Conservation (phyloP, 2,888 invertebrate genomes). For the Aspidiotus destructor region DNA sequence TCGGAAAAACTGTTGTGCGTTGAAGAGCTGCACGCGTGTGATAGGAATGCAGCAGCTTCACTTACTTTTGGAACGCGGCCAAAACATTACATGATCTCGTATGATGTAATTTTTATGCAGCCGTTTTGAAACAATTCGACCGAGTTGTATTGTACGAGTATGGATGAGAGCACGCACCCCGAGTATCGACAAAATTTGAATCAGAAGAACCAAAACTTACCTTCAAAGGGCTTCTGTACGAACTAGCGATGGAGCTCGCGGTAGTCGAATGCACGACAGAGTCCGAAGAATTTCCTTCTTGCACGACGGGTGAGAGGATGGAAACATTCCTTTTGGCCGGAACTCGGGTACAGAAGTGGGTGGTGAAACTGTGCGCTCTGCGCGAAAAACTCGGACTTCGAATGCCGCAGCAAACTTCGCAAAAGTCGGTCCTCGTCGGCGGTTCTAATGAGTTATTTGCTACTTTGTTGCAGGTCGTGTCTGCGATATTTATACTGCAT, state of each 20-base stretch:
- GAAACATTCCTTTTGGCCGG: slow-evolving; percentile 35
- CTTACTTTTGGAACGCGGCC: too few relatives aligned
- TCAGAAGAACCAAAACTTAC: background rate
- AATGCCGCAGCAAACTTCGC: slow-evolving; percentile 37
- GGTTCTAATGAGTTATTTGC: slow-evolving; percentile 6
- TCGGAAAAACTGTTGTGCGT: too few relatives aligned
- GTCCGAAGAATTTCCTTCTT: slow-evolving; percentile 13
- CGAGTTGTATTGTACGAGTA: too few relatives aligned
- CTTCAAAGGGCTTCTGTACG: background rate
- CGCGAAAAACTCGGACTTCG: slow-evolving; percentile 36
- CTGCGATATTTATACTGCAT: slow-evolving; percentile 8
- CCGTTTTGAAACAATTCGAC: too few relatives aligned
- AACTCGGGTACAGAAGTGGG: slow-evolving; percentile 42
- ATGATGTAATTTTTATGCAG: too few relatives aligned
- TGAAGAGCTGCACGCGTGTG: too few relatives aligned
- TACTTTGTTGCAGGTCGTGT: background rate
- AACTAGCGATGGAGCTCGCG: slow-evolving; percentile 10
- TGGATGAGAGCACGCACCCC: too few relatives aligned
- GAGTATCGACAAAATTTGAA: too few relatives aligned
- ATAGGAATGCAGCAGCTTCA: too few relatives aligned
- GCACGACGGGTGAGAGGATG: background rate
- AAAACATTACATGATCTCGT: too few relatives aligned
- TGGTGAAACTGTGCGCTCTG: slow-evolving; percentile 41
- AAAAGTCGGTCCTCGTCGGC: slow-evolving; percentile 24
- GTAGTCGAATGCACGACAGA: background rate